These are phyloP conservation scores for Taenioides sp. DNA, from an alignment of 2,797 vertebrate genomes.

Conservation along the genomic window DNA sequence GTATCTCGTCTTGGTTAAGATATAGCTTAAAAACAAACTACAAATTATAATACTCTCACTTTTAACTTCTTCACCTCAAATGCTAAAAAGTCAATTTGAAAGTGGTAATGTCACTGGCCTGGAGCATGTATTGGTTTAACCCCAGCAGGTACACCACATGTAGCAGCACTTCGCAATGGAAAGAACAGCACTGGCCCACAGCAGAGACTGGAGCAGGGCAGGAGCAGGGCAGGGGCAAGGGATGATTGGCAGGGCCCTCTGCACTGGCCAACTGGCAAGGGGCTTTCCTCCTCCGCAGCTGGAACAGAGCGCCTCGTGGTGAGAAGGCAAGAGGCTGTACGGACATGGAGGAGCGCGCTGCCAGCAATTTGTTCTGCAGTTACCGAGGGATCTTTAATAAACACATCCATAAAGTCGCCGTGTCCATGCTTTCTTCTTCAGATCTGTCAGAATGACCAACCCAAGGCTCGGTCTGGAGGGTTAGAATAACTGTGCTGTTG, in stretches of 20 bases:
- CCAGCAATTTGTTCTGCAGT: conserved; percentile 74
- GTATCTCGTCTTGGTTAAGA: not conserved
- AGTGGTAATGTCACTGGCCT: conserved; percentile 12
- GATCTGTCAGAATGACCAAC: conserved; percentile 24
- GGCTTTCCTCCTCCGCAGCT: conserved; percentile 65
- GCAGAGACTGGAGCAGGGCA: conserved; percentile 10
- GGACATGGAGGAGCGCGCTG: conserved; percentile 28
- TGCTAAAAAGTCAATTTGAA: conserved; percentile 12
- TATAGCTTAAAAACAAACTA: not conserved
- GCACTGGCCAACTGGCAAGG: conserved; percentile 58
- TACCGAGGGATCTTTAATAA: conserved; percentile 72
- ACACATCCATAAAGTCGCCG: conserved; percentile 59
- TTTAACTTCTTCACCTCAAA: not conserved
- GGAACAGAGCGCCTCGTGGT: conserved; percentile 41
- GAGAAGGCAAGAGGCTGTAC: conserved; percentile 20
- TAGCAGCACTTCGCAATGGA: conserved; percentile 46
- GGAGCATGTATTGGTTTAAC: conserved; percentile 35
- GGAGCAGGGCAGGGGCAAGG: conserved; percentile 27
- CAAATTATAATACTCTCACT: not conserved
- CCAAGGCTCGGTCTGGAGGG: conserved; percentile 29
- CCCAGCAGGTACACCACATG: conserved; percentile 39
- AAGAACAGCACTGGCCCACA: conserved; percentile 38
- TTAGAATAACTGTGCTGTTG: conserved; percentile 24
- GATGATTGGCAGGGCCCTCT: conserved; percentile 76
- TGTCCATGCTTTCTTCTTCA: conserved; percentile 22